These are phyloP conservation scores for Biston stratarius DNA, from an alignment of 2,888 invertebrate species.

Conservation along the genomic window DNA sequence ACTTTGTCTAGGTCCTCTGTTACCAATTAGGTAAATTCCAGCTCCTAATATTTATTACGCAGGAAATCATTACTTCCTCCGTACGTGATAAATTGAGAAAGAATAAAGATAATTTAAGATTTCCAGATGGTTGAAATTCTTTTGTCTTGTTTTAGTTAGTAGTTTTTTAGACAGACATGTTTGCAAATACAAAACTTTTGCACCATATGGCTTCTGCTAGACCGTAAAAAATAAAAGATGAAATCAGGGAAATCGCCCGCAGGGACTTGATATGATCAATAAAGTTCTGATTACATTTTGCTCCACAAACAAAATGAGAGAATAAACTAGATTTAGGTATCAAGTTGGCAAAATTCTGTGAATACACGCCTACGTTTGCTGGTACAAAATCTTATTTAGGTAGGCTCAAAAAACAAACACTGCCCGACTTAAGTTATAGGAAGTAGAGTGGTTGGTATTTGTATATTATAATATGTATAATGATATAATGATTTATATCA, in stretches of 20 bases:
- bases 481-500: too few species aligned
- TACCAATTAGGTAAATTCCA: not conserved
- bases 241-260: slow-evolving; percentile 8
- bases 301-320: slow-evolving; percentile 8
- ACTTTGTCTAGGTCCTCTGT: not conserved
- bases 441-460: too few species aligned
- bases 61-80: not conserved
- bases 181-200: slow-evolving; percentile 7
- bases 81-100: not conserved
- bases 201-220: slow-evolving; percentile 4
- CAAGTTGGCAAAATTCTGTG: slow-evolving; percentile 2
- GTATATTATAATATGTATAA: too few species aligned
- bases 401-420: not conserved
- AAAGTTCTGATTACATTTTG: slow-evolving; percentile 20
- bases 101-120: not conserved
- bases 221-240: slow-evolving; percentile 10
- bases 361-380: not conserved
- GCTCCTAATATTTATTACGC: not conserved
- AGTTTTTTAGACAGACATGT: not conserved
- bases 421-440: too few species aligned
- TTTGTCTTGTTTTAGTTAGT: not conserved
- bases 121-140: not conserved
- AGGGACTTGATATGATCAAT: slow-evolving; percentile 11
- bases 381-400: slow-evolving; percentile 1
- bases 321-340: slow-evolving; percentile 10